Evolutionary conservation across 1,140 invertebrate genomes (phyloP).

Genomic region (Acromyrmex echinatior): DNA sequence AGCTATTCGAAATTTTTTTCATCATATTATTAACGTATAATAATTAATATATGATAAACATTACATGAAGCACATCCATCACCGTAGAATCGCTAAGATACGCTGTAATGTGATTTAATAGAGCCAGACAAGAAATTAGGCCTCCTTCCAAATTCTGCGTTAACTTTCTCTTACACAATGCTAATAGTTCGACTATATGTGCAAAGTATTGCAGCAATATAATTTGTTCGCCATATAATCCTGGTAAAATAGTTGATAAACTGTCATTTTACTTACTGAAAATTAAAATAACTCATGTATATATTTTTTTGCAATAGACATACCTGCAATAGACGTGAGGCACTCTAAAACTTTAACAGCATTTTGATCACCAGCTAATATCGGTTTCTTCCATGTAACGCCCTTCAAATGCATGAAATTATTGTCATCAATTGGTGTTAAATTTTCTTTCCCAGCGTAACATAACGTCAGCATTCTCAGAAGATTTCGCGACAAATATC

Average conservation of each 20-base stretch:
- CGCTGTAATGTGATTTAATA: slow-evolving; percentile 93
- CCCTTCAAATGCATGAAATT: slow-evolving; percentile 48
- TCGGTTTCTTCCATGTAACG: slow-evolving; percentile 86
- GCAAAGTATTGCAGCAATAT: slow-evolving; percentile 98
- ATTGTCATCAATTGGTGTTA: slow-evolving; percentile 84
- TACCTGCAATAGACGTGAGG: slow-evolving; percentile 93
- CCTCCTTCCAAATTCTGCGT: slow-evolving; percentile 95
- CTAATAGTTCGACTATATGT: slow-evolving; percentile 94
- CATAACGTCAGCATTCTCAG: slow-evolving; percentile 97
- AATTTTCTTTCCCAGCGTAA: slow-evolving; percentile 95
- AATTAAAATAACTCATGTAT: background rate
- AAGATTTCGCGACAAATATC: slow-evolving; percentile 96
- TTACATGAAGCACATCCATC: slow-evolving; percentile 94
- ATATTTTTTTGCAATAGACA: background rate
- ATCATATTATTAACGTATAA: slow-evolving; percentile 35
- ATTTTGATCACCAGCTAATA: slow-evolving; percentile 93
- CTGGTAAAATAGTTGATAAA: slow-evolving; percentile 82
- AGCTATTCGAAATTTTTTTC: background rate
- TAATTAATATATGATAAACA: slow-evolving; percentile 25
- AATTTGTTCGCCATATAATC: slow-evolving; percentile 97
- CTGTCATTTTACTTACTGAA: background rate
- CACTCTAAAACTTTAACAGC: slow-evolving; percentile 95
- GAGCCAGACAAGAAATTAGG: slow-evolving; percentile 93
- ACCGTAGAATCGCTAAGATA: slow-evolving; percentile 94
- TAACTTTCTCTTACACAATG: slow-evolving; percentile 91